Percentiles rank a stretch among this genome's conserved stretches.
Conservation (phyloP, 2,888 invertebrate species). For the Harpalus rufipes region DNA sequence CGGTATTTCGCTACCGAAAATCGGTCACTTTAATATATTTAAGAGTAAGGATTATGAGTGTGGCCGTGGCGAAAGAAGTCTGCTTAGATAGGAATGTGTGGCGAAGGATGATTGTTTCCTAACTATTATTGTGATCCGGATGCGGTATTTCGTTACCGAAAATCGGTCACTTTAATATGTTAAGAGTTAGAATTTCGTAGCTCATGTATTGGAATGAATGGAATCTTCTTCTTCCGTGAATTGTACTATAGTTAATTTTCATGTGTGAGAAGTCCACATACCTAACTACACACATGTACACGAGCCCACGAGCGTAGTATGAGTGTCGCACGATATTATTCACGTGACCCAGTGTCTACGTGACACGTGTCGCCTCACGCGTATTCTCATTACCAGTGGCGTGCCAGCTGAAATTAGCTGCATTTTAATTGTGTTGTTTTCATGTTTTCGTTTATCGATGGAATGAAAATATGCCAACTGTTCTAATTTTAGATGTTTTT, state of each 20-base stretch:
- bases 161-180: too few relatives aligned
- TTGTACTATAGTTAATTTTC: neutral
- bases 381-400: constrained; percentile 18
- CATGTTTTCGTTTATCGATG: neutral
- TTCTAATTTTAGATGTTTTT: neutral
- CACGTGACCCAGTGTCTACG: constrained; percentile 45
- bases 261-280: neutral
- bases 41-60: too few relatives aligned
- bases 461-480: neutral
- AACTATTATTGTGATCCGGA: too few relatives aligned
- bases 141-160: too few relatives aligned
- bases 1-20: too few relatives aligned
- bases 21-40: too few relatives aligned
- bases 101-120: too few relatives aligned
- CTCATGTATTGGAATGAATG: too few relatives aligned
- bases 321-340: constrained; percentile 45
- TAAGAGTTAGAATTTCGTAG: too few relatives aligned
- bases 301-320: neutral
- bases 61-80: too few relatives aligned
- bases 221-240: too few relatives aligned
- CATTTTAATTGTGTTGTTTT: constrained; percentile 28
- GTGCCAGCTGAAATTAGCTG: neutral
- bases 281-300: constrained; percentile 2
- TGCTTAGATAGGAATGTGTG: too few relatives aligned
- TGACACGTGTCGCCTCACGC: constrained; percentile 55